phyloP scores from a whole-genome alignment of 2,113 vertebrate species.

The Platichthys flesus region DNA sequence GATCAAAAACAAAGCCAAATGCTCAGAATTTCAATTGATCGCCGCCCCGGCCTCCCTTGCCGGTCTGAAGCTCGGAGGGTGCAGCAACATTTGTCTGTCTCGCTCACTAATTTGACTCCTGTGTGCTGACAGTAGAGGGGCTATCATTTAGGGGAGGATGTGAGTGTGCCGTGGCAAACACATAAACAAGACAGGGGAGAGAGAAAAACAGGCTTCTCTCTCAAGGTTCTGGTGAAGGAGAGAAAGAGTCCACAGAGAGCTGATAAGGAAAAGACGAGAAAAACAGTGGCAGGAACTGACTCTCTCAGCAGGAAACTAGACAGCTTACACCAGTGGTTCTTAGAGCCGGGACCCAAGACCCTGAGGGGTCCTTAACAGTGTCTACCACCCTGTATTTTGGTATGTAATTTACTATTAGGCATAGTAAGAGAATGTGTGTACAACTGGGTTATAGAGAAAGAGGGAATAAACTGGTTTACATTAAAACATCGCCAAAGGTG shows the following conservation, averaged over 20 bases:
- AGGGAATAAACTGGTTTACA: too few relatives aligned
- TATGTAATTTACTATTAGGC: conserved; percentile 15
- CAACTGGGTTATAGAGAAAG: too few relatives aligned
- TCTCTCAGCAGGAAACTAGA: conserved; percentile 66
- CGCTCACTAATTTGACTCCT: conserved; percentile 67
- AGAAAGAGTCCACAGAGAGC: conserved; percentile 60
- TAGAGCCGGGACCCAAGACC: conserved; percentile 25
- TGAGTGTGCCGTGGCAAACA: conserved; percentile 67
- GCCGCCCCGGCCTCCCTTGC: conserved; percentile 15
- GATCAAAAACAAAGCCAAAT: conserved; percentile 64
- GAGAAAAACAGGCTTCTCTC: conserved; percentile 62
- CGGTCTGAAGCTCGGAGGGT: conserved; percentile 22
- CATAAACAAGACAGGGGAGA: conserved; percentile 66
- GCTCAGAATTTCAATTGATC: conserved; percentile 59
- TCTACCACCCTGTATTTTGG: conserved; percentile 3
- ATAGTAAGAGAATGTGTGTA: neutral
- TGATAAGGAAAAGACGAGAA: conserved; percentile 58
- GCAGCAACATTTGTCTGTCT: conserved; percentile 33
- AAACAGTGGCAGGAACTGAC: conserved; percentile 57
- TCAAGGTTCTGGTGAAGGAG: conserved; percentile 70
- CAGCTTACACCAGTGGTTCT: conserved; percentile 61
- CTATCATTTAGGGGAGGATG: conserved; percentile 69
- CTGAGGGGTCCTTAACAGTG: conserved; percentile 31
- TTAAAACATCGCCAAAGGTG: neutral
- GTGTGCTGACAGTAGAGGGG: conserved; percentile 66